Evolutionary conservation across 2,888 invertebrate species (phyloP), one percentile per base, ranked within the genome.

Genomic region (Cheilosia scutellata): DNA sequence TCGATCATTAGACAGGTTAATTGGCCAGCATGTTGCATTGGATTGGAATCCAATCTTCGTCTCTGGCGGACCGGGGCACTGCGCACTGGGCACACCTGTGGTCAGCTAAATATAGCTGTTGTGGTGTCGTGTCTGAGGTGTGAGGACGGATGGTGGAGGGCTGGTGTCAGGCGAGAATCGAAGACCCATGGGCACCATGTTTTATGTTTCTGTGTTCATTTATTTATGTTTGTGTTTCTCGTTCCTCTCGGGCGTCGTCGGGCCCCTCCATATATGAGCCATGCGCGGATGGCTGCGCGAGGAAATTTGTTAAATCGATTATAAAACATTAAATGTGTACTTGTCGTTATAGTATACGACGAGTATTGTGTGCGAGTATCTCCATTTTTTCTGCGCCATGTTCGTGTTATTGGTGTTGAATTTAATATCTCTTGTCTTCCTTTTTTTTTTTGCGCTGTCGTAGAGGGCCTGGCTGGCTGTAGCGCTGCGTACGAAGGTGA

Each of bases 31-130:
- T 90, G 90, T 90, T 90, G 90, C 89, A 90, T 84, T 77, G 84
- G 77, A 90, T 84, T 80, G 84, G 77, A 90, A 90, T 90, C 91
- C 90, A 89, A 90, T 90, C 89, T 88, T 89, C 89, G 88, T 89
- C 88, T 88, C 89, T 88, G 89, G 89, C 88, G 16, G 31, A 40
- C 6, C 88, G 87, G 87, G 88, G 27, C 33, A 7, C 62, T 42
- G 51, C 42, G 47, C 37, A 27, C 40, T 40, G 76, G 82, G 82
- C 86, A 86, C 86, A 86, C 86, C 86, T 86, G 86, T 86, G 86
- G 82, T 86, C 82, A 82, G 82, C 86, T 77, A 86, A 86, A 86
- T 86, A 86, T 86, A 86, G 86, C 86, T 86, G 86, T 86, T 86
- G 72, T 82, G 76, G 75, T 80, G 80, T 82, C 71, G 72, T 82